Percentiles rank a stretch among this genome's conserved stretches.
These are phyloP conservation scores for Coptotermes formosanus DNA, from an alignment of 1,140 invertebrate species.

Conservation along the genomic window DNA sequence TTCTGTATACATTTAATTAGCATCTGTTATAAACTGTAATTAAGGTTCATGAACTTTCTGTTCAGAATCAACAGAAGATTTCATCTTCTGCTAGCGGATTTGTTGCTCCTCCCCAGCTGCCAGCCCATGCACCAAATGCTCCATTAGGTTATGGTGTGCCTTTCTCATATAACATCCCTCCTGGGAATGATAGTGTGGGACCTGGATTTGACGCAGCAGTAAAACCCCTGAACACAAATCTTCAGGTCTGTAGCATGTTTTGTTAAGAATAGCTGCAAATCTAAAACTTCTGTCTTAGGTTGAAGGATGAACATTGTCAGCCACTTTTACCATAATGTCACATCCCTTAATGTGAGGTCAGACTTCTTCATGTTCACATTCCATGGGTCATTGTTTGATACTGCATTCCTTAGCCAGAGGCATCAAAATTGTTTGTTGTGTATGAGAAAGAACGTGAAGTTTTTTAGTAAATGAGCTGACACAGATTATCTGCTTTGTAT, in stretches of 20 bases:
- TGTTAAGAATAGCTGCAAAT: not conserved
- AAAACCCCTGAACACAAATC: conserved; percentile 32
- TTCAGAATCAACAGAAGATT: conserved; percentile 38
- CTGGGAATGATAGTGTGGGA: conserved; percentile 34
- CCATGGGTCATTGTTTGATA: too few species aligned
- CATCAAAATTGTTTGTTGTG: too few species aligned
- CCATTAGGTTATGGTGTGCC: conserved; percentile 48
- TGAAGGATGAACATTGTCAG: too few species aligned
- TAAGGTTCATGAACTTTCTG: not conserved
- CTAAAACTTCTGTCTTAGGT: too few species aligned
- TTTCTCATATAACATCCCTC: conserved; percentile 71
- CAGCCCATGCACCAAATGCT: conserved; percentile 39
- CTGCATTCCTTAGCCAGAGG: too few species aligned
- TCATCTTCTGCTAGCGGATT: conserved; percentile 53
- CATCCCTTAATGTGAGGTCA: too few species aligned
- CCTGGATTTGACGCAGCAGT: conserved; percentile 21
- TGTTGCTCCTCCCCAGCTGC: conserved; percentile 45
- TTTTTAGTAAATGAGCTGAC: too few species aligned
- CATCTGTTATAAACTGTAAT: not conserved
- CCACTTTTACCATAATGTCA: too few species aligned
- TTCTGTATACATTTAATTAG: not conserved
- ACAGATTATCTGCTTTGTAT: too few species aligned
- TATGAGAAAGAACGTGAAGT: too few species aligned
- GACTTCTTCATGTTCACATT: too few species aligned
- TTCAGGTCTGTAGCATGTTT: conserved; percentile 22